Conservation (phyloP, 1,140 invertebrate species). For the Cheumatopsyche charites region DNA sequence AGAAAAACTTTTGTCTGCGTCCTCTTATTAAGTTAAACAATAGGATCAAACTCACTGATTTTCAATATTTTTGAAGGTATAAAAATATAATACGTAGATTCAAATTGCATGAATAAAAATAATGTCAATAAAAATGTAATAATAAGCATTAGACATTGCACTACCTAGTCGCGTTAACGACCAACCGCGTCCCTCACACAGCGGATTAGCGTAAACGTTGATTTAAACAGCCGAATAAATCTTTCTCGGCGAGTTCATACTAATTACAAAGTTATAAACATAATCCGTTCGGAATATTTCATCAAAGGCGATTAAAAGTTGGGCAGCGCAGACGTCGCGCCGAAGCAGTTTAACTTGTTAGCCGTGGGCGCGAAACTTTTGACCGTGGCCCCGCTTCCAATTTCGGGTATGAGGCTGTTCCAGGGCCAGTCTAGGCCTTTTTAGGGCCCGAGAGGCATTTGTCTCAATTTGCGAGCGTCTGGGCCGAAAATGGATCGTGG, state of each 20-base stretch:
- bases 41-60: too few species aligned
- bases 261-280: conserved; percentile 40
- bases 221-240: conserved; percentile 38
- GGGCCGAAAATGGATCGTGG: background rate
- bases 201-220: conserved; percentile 34
- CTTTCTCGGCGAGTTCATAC: conserved; percentile 27
- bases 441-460: conserved; percentile 25
- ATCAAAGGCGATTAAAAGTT: conserved; percentile 41
- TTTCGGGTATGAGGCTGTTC: too few species aligned
- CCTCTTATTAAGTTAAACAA: too few species aligned
- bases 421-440: too few species aligned
- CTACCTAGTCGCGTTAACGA: too few species aligned
- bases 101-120: too few species aligned
- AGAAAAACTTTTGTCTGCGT: too few species aligned
- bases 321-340: conserved; percentile 22
- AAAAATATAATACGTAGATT: too few species aligned
- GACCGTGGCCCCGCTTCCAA: background rate
- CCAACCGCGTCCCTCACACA: background rate
- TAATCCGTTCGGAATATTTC: conserved; percentile 39
- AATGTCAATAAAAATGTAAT: too few species aligned
- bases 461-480: conserved; percentile 25
- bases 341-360: conserved; percentile 36
- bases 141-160: too few species aligned
- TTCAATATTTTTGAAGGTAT: too few species aligned
- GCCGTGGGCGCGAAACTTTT: conserved; percentile 26